These are phyloP conservation scores for Epicauta chinensis DNA, from an alignment of 1,140 invertebrate species.

Conservation along the genomic window DNA sequence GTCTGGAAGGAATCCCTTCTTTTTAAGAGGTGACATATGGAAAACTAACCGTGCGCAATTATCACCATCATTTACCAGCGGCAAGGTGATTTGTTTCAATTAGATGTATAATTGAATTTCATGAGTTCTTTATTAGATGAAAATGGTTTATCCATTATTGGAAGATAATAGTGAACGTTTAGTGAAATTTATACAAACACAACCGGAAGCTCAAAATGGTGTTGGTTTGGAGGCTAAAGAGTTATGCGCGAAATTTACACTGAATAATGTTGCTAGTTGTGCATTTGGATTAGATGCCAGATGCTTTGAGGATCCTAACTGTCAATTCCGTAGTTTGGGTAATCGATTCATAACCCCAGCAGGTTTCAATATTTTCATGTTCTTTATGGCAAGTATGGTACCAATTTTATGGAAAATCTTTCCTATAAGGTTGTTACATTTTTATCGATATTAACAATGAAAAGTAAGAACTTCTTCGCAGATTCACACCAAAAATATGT, in stretches of 20 bases:
- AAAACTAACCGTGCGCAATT: slow-evolving; percentile 46
- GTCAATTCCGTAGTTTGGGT: slow-evolving; percentile 17
- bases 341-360: not conserved
- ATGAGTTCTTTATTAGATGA: slow-evolving; percentile 37
- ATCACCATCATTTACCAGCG: slow-evolving; percentile 47
- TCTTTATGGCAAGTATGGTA: not conserved
- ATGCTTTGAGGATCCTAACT: slow-evolving; percentile 22
- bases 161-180: slow-evolving; percentile 17
- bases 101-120: not conserved
- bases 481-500: slow-evolving; percentile 19
- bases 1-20: slow-evolving; percentile 40
- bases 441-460: not conserved
- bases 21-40: slow-evolving; percentile 46
- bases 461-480: not conserved
- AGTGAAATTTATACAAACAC: slow-evolving; percentile 13
- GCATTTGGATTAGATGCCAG: slow-evolving; percentile 29
- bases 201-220: slow-evolving; percentile 1
- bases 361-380: not conserved
- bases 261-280: slow-evolving; percentile 26
- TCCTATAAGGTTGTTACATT: not conserved
- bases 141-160: slow-evolving; percentile 25
- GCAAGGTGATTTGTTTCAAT: slow-evolving; percentile 30
- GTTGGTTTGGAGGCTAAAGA: slow-evolving; percentile 21
- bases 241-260: slow-evolving; percentile 22
- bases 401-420: slow-evolving; percentile 9